Percentiles rank a stretch among this genome's conserved stretches.
These are phyloP conservation scores for Onychomys torridus DNA, from an alignment of 2,797 vertebrate species.

Conservation along the genomic window DNA sequence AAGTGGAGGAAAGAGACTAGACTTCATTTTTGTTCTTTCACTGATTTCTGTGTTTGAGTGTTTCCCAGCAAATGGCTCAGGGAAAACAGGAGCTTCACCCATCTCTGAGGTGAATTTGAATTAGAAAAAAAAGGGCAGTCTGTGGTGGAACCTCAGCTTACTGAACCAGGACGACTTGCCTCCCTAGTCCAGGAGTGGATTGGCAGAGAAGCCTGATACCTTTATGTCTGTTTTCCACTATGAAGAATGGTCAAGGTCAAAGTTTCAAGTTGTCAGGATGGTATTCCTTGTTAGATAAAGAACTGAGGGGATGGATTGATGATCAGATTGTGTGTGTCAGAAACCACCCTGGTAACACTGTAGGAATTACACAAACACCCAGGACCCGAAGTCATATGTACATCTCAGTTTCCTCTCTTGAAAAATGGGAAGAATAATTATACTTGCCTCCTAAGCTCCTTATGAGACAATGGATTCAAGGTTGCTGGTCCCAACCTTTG, in stretches of 20 bases:
- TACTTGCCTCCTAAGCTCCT: neutral
- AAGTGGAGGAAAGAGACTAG: neutral
- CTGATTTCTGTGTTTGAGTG: neutral
- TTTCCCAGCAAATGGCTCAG: neutral
- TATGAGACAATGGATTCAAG: neutral
- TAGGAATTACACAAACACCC: neutral
- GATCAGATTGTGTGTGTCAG: neutral
- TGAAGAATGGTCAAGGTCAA: neutral
- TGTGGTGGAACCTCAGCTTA: neutral
- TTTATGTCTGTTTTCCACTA: neutral
- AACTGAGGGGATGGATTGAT: neutral
- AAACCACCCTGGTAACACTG: neutral
- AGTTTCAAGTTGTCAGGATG: neutral
- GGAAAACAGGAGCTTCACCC: neutral
- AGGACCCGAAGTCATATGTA: neutral
- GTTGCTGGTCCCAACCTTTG: neutral
- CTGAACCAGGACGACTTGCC: neutral
- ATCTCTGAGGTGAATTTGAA: slow-evolving; percentile 9
- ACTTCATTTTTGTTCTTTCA: neutral
- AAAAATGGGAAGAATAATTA: neutral
- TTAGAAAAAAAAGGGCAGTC: neutral
- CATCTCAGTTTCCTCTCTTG: neutral
- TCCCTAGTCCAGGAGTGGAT: neutral
- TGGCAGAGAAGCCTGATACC: neutral
- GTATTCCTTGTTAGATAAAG: neutral